These are phyloP conservation scores for Netta rufina DNA, from an alignment of 2,797 vertebrate genomes.

Conservation along the genomic window DNA sequence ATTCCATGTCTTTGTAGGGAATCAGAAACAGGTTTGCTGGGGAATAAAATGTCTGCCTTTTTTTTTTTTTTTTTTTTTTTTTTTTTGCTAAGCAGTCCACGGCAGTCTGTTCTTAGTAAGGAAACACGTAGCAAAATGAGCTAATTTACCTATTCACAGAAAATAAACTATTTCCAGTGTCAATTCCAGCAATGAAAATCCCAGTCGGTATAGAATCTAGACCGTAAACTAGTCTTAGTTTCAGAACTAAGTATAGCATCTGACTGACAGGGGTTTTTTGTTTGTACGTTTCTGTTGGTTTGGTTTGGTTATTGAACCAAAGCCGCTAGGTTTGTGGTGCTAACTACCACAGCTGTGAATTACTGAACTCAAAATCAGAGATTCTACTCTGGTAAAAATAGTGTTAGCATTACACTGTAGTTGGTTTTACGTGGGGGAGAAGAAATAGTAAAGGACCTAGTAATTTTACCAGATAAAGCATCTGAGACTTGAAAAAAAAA, in stretches of 20 bases:
- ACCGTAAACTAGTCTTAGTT: not conserved
- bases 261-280: not conserved
- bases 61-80: not conserved
- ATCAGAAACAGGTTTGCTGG: not conserved
- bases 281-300: too few relatives aligned
- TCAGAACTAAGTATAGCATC: not conserved
- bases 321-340: not conserved
- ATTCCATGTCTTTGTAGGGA: not conserved
- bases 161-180: not conserved
- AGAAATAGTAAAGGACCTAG: not conserved
- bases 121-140: not conserved
- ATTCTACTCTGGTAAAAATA: conserved; percentile 14
- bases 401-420: not conserved
- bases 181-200: not conserved
- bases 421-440: not conserved
- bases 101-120: not conserved
- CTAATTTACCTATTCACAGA: not conserved
- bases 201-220: not conserved
- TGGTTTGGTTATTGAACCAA: not conserved
- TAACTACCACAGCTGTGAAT: not conserved
- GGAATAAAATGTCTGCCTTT: not conserved
- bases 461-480: not conserved
- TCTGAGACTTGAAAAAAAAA: not conserved
- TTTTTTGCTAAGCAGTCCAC: not conserved
- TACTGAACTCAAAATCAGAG: conserved; percentile 11